These are phyloP conservation scores for Coremacera marginata DNA, from an alignment of 2,888 invertebrate species.

Conservation along the genomic window DNA sequence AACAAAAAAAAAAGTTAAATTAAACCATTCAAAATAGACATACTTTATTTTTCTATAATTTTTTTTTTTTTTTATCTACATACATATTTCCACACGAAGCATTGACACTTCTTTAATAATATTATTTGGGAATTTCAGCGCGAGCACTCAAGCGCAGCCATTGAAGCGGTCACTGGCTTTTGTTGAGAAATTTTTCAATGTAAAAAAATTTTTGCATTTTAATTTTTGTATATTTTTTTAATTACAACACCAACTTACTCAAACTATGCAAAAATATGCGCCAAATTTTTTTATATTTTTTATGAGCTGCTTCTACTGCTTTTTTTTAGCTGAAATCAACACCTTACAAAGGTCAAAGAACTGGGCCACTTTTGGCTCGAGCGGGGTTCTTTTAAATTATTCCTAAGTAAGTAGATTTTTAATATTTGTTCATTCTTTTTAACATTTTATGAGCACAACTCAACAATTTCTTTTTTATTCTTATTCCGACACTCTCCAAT, in stretches of 20 bases:
- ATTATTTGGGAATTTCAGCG: background rate
- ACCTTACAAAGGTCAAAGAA: background rate
- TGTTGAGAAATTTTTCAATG: background rate
- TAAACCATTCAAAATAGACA: too few relatives aligned
- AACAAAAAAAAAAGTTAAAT: too few relatives aligned
- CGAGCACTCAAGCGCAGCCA: slow-evolving; percentile 12
- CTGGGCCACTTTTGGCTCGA: background rate
- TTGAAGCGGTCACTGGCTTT: slow-evolving; percentile 24
- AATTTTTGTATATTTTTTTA: background rate
- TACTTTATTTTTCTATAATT: background rate
- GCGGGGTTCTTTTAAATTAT: background rate
- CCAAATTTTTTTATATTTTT: background rate
- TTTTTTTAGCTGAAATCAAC: too few relatives aligned
- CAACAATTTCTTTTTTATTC: background rate
- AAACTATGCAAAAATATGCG: background rate
- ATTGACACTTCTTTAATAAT: slow-evolving; percentile 7
- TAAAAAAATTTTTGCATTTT: background rate
- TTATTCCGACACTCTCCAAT: background rate
- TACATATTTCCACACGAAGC: background rate
- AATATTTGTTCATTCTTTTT: background rate
- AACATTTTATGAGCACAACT: background rate
- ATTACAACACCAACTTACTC: background rate
- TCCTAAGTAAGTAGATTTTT: background rate
- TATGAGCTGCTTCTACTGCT: too few relatives aligned
- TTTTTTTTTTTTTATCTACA: too few relatives aligned